Conservation (phyloP, 2,888 invertebrate genomes). For the Palloptera scutellata region DNA sequence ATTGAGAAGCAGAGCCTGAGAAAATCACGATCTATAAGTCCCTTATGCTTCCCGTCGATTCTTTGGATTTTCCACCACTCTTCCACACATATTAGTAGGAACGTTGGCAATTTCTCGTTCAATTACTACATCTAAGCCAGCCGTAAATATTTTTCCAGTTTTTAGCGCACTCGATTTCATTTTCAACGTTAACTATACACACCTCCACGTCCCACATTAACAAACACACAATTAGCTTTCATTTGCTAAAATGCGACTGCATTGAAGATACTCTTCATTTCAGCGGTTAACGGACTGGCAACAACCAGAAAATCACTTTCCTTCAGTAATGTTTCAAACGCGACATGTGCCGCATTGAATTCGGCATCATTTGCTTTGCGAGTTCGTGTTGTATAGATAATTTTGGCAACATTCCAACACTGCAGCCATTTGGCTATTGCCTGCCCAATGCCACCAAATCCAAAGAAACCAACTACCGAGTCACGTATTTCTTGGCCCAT, state of each 20-base stretch:
- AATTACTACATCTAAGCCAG: constrained; percentile 94
- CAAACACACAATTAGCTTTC: constrained; percentile 84
- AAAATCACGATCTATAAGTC: no score
- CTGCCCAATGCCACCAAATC: constrained; percentile 84
- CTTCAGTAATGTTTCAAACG: constrained; percentile 74
- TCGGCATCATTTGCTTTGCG: constrained; percentile 70
- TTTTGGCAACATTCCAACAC: constrained; percentile 75
- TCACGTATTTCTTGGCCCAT: constrained; percentile 80
- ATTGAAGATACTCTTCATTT: constrained; percentile 83
- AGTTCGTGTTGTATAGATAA: constrained; percentile 79
- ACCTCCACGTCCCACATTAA: constrained; percentile 86
- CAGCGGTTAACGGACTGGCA: constrained; percentile 78
- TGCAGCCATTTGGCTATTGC: constrained; percentile 80
- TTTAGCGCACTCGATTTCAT: constrained; percentile 70
- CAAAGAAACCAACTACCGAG: constrained; percentile 85
- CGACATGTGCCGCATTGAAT: constrained; percentile 73
- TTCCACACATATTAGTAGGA: no score
- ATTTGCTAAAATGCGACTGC: constrained; percentile 80
- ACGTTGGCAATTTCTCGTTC: no score
- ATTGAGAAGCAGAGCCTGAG: no score
- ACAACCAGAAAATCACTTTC: constrained; percentile 88
- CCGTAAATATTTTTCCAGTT: constrained; percentile 78
- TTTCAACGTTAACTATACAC: constrained; percentile 28
- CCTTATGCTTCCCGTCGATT: no score
- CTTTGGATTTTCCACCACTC: no score